Evolutionary conservation across 1,140 invertebrate species (phyloP), one percentile per base, ranked within the genome.

Genomic region (Drosophila sechellia): DNA sequence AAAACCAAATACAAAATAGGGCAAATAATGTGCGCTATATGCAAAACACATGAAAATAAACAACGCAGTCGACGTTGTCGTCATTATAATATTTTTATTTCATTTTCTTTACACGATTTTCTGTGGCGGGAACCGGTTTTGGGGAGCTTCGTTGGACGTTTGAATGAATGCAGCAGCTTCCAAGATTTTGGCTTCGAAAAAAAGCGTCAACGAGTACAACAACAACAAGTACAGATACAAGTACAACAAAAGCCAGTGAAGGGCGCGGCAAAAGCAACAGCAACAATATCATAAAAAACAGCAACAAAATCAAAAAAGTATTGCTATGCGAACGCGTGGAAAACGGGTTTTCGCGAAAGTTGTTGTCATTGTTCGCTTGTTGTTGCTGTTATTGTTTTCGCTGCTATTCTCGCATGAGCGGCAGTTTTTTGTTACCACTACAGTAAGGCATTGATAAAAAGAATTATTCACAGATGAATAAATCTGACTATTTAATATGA

Each of bases 331-430:
- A 85, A 86, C 78, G 81, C 83, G 79, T 87, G 81, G 83, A 86
- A 86, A 86, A 86, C 83, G 84, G 69, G 83, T 87, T 87, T 87
- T 89, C 83, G 83, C 83, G 83, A 87, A 87, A 89, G 83, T 79
- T 89, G 83, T 86, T 80, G 71, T 70, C 78, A 81, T 77, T 79
- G 77, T 79, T 79, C 48, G 56, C 13, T 40, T 10, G 22, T 71
- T 61, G 69, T 53, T 59, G 59, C n/a, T 52, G 17, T 34, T 65
- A 20, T 35, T 45, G 20, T 46, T 39, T 12, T 68, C 57, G 46
- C 68, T 57, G 60, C 43, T 40, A 40, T 70, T 70, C 66, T 69
- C 64, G 27, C 64, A 49, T 10, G 4, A 69, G 66, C 35, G 66
- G 50, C 42, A 22, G 45, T 56, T 40, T 54, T 25, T 66, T 42